These are phyloP conservation scores for Bombus sylvicola DNA, from an alignment of 1,140 invertebrate genomes.

Conservation along the genomic window DNA sequence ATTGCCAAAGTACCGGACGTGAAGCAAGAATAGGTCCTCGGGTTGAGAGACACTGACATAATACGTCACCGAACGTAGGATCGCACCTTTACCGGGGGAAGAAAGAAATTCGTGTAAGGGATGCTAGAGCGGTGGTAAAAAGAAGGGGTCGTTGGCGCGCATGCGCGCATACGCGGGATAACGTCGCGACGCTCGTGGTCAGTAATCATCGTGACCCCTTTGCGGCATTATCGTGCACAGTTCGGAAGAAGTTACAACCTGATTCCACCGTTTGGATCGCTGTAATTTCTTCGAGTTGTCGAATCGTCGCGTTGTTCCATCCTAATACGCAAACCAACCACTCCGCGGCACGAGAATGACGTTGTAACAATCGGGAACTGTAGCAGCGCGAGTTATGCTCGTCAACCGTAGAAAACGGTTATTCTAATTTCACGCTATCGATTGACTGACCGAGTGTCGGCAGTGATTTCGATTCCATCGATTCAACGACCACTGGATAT, in stretches of 20 bases:
- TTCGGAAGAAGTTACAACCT: conserved; percentile 46
- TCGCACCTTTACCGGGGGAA: conserved; percentile 45
- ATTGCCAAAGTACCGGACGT: too few relatives aligned
- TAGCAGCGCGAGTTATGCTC: not conserved
- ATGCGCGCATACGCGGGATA: conserved; percentile 64
- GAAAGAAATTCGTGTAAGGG: conserved; percentile 64
- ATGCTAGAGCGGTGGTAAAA: conserved; percentile 61
- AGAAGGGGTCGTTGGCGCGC: conserved; percentile 66
- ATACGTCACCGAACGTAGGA: conserved; percentile 54
- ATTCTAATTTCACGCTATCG: conserved; percentile 76
- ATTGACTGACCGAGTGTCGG: conserved; percentile 74
- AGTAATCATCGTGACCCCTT: conserved; percentile 71
- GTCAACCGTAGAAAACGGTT: conserved; percentile 58
- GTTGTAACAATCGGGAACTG: conserved; percentile 4
- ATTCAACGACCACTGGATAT: conserved; percentile 65
- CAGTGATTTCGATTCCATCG: conserved; percentile 71
- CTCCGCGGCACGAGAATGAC: conserved; percentile 16
- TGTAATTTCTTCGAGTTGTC: not conserved
- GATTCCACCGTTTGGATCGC: conserved; percentile 35
- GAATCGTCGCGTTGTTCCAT: not conserved
- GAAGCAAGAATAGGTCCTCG: too few relatives aligned
- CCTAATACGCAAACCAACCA: not conserved
- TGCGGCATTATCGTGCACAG: conserved; percentile 56
- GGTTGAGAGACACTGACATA: conserved; percentile 56
- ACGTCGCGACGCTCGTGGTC: conserved; percentile 68